Evolutionary conservation across 2,797 vertebrate genomes (phyloP), one percentile per base, ranked within the genome.

Genomic region (Hephaestus fuliginosus): DNA sequence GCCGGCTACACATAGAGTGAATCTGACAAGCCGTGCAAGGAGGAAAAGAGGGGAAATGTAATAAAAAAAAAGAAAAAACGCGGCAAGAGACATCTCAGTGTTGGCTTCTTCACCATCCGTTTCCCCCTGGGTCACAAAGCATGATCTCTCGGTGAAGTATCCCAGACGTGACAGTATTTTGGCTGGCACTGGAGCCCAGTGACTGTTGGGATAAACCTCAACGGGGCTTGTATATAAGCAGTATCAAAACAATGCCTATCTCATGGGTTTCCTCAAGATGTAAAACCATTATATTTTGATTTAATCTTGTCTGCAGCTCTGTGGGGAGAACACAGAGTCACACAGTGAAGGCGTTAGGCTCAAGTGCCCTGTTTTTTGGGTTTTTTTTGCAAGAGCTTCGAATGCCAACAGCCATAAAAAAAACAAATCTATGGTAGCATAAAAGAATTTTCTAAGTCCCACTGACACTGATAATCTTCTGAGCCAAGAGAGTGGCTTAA

Each of bases 101-200:
- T 78, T 68, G 81, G 63, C 79, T 83, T 83, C 75, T 75, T 82
- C 79, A 28, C 76, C 81, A 79, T 78, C 86, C 76, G 56, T 65
- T 84, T 74, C 84, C 85, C 77, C 78, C 74, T 46, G 87, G 91
- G 88, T 93, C 92, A 90, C 80, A 78, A 87, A 76, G 88, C 87
- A 88, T 90, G 89, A 93, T 90, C 89, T 88, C 83, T 56, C 22
- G 1, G 57, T 86, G 90, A 90, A 70, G 78, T 17, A 56, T 81
- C 82, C 80, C 83, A 77, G 83, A 91, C 82, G 90, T 91, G 92
- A 92, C 91, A 91, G 89, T 79, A 80, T 89, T 91, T 77, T 84
- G 89, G 85, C 83, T 83, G 63, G 70, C 70, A 46, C 80, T 81
- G 86, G 76, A 89, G 85, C 80, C 74, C 76, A 22, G 55, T 86